phyloP scores from a whole-genome alignment of 2,888 invertebrate genomes.

The Callinectes sapidus region DNA sequence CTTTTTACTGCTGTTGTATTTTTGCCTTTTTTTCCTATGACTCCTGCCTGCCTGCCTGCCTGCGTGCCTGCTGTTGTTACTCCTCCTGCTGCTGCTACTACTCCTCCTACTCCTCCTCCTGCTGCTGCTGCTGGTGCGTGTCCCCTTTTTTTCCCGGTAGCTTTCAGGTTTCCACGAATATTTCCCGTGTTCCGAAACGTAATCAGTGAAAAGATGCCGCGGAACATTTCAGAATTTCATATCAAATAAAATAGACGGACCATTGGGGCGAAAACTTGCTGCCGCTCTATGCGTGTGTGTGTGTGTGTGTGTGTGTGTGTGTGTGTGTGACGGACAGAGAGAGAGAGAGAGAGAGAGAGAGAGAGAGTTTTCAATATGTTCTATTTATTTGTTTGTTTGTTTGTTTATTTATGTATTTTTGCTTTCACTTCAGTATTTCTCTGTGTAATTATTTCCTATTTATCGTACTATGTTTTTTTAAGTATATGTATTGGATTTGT shows the following conservation, averaged over 20 bases:
- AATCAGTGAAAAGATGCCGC: constrained; percentile 15
- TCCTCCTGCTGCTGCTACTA: background rate
- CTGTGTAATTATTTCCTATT: background rate
- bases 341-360: background rate
- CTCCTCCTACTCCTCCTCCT: no score
- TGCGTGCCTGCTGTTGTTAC: background rate
- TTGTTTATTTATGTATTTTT: background rate
- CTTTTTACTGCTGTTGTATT: background rate
- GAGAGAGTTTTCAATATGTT: background rate
- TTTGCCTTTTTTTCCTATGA: background rate
- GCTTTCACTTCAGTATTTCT: background rate
- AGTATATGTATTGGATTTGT: background rate
- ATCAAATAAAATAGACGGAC: background rate
- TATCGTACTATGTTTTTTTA: background rate
- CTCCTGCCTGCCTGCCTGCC: background rate
- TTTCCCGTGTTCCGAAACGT: background rate
- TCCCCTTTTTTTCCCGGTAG: background rate
- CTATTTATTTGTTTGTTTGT: background rate
- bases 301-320: constrained; percentile 26
- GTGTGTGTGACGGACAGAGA: background rate
- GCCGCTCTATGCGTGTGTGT: background rate
- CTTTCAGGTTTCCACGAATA: constrained; percentile 14
- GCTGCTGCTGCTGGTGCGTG: background rate
- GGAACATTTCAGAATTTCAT: constrained; percentile 9
- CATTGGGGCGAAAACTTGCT: background rate